A percentile compares a stretch with the other conserved stretches of the same genome.
Conservation (phyloP, 2,113 vertebrate species). For the Prunella fulvescens region DNA sequence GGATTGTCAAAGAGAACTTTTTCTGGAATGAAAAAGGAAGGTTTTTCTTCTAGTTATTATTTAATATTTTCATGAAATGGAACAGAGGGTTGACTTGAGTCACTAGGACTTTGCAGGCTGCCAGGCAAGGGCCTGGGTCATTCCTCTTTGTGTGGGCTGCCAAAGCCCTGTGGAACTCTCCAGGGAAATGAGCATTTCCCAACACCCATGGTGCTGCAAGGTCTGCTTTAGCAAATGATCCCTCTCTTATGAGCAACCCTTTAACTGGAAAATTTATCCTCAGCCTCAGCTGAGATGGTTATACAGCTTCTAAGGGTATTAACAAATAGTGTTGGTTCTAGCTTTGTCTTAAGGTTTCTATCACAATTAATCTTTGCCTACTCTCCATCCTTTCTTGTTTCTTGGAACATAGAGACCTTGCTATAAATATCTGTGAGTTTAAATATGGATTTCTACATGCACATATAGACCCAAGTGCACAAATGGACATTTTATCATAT, state of each 20-base stretch:
- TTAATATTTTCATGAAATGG: background rate
- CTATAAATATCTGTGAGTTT: background rate
- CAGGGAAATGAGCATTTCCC: background rate
- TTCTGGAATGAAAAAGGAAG: background rate
- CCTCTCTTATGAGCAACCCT: background rate
- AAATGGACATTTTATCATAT: conserved; percentile 7
- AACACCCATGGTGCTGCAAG: rapidly evolving
- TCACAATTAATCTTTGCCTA: background rate
- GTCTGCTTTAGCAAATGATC: background rate
- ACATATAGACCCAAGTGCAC: background rate
- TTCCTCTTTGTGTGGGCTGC: background rate
- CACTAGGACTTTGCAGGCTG: background rate
- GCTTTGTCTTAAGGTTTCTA: background rate
- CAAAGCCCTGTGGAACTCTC: background rate
- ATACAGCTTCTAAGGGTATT: background rate
- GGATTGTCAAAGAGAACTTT: background rate
- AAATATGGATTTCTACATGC: background rate
- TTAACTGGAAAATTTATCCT: background rate
- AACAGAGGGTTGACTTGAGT: background rate
- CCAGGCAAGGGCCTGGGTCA: background rate
- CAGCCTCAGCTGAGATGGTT: background rate
- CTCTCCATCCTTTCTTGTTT: background rate
- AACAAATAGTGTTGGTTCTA: background rate
- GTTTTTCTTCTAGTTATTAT: background rate
- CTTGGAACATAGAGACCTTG: background rate